Evolutionary conservation across 2,888 invertebrate species (phyloP), one percentile per base, ranked within the genome.

Genomic region (Thecocarcelia acutangulata): DNA sequence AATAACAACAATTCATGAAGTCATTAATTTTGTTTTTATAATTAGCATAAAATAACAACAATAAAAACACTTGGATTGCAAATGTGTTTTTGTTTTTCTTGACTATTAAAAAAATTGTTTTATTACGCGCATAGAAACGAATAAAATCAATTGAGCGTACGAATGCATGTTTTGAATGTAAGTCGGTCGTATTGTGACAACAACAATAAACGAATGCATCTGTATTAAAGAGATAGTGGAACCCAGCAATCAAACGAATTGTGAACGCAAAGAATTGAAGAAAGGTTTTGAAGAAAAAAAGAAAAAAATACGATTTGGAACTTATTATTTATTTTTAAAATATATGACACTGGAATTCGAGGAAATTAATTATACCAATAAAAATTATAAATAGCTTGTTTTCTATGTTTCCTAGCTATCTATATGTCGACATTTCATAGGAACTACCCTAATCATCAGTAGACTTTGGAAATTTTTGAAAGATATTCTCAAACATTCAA

Each of bases 21-120:
- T 50, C 64, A 44, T 78, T 72, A 44, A 59, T 77, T 50, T 58
- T 64, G 50, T 72, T 50, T 54, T 58, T 58, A 64, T 33, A 78
- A 78, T 64, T 66, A 58, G 19, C 58, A 66, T 59, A 46, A 40
- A 40, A 56, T 28, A 58, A 59, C 50, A 66, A 52, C 42, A 58
- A 17, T 11, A 48, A 46, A 37, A 52, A 33, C 44, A 68, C 21
- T 75, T 59, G 21, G 8, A 33, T 33, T 44, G 42, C 33, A 59
- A 61, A 69, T 64, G 54, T 54, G 5, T 33, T 33, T 9, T n/a
- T 33, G 1, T 33, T 33, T 52, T 61, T 69, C 42, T 15, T 44
- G 15, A 69, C 19, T 37, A 46, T 37, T 63, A 44, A 70, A 59
- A n/a, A 68, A 40, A 50, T 44, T n/a, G 37, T 61, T 63, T 69